Base-by-base conservation (phyloP, 2,797 vertebrate genomes). In the Myotis pilosus region DNA sequence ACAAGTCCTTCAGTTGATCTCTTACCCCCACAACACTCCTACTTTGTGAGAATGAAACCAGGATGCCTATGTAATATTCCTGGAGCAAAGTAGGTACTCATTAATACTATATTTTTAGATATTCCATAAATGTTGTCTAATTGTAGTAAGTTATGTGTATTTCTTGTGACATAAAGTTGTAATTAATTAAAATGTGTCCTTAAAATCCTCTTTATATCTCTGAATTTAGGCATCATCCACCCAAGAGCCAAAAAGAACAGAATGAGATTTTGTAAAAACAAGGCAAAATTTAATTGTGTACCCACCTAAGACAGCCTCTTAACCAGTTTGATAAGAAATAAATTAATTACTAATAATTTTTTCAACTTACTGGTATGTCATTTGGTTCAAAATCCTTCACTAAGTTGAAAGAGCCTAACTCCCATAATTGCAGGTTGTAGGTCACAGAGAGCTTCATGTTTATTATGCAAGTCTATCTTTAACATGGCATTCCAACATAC, bases 231-330 rank as follows among this genome's bases (percentile, higher is more conserved):
- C 80, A 44, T 75, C 25, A 79, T 22, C 7, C 4, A 72, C 28
- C 10, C 16, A 87, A 62, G 9, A 3, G n/a, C 57, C 23, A 49
- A 78, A 83, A 79, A 80, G 3, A 57, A 3, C 44, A 87, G 60
- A 80, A 75, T 82, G 20, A 66, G 5, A 80, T 71, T 93, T 87
- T 72, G 55, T 80, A 36, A 82, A 94, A 83, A 69, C 22, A n/a
- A 68, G 38, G 19, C 20, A 47, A 51, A 30, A 30, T 91, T 91
- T 64, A 51, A 91, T 47, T 89, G 15, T 68, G 3, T 71, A 23
- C 25, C 6, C 22, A 64, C 19, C 19, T 87, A 76, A 66, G 3
- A n/a, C 79, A 22, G 72, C 41, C 74, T 69, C 49, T 72, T 89
- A 82, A 64, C 7, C 9, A 66, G 47, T 87, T 30, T 44, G 28